Evolutionary conservation across 2,113 vertebrate genomes (phyloP), one percentile per base, ranked within the genome.

Genomic region (Tringa solitaria): DNA sequence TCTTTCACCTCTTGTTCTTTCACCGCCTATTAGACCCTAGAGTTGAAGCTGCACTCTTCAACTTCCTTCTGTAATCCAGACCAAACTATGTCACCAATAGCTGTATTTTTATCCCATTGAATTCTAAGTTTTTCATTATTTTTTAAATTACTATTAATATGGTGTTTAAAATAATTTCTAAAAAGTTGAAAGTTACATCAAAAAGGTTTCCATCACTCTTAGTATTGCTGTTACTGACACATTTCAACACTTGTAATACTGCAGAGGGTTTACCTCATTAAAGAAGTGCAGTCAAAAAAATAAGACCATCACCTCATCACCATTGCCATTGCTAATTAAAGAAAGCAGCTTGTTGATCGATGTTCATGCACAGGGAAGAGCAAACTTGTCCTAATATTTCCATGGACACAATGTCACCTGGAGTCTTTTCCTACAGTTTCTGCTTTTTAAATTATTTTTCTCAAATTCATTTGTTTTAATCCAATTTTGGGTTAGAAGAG

Each of bases 1-100:
- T 89, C 80, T 96, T 95, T 81, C 76, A 92, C 60, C 43, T 95
- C 80, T 95, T 93, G 73, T 77, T 95, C 86, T 87, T 92, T 93
- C 88, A 89, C 83, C 92, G 80, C 35, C 45, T 89, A 32, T 94
- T 92, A 92, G 73, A 75, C 1, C 1, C 24, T 96, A 65, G 22
- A 89, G 77, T 57, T 85, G 68, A 89, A 91, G 63, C 48, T 60
- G 43, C 59, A 67, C 80, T 90, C 70, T 78, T 90, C 72, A 91
- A 51, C 84, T 92, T 95, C 57, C 84, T 90, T 79, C 80, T 81
- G 54, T 80, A 90, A 75, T 50, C 35, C 35, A 74, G 74, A 94
- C 41, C 60, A 85, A 94, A 89, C 19, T 6, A 1, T 22, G 27
- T 78, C 76, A 89, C 35, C 23, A 39, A 86, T 24, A 87, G 48